These are phyloP conservation scores for Diachrysia chrysitis DNA, from an alignment of 2,888 invertebrate genomes.

Conservation along the genomic window DNA sequence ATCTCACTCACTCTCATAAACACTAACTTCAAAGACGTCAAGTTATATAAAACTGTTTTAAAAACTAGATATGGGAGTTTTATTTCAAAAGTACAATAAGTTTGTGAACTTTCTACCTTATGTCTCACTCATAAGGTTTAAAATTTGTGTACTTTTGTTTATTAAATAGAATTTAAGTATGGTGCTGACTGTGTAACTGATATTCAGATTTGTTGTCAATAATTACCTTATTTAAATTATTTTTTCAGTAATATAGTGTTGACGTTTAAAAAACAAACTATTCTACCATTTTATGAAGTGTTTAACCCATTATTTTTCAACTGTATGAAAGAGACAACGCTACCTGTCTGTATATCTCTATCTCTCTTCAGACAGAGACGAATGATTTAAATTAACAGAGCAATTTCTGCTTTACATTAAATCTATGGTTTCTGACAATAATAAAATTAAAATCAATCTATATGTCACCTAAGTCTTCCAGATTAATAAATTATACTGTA, in stretches of 20 bases:
- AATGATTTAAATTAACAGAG: no score
- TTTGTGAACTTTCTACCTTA: slow-evolving; percentile 52
- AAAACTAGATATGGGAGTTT: slow-evolving; percentile 3
- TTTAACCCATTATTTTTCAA: slow-evolving; percentile 18
- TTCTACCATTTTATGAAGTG: neutral
- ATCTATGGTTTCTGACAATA: neutral
- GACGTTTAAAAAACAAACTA: slow-evolving; percentile 15
- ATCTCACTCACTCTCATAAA: neutral
- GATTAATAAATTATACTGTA: slow-evolving; percentile 31
- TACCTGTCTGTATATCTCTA: neutral
- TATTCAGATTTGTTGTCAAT: slow-evolving; percentile 40
- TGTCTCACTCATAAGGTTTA: slow-evolving; percentile 35
- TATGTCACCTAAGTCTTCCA: slow-evolving; percentile 31
- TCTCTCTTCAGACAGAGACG: neutral
- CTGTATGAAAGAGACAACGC: slow-evolving; percentile 10
- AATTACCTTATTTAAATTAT: slow-evolving; percentile 19
- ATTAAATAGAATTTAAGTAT: slow-evolving; percentile 15
- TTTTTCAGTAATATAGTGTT: slow-evolving; percentile 15
- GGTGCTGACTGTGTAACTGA: slow-evolving; percentile 47
- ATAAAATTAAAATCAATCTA: neutral
- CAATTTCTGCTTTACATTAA: no score
- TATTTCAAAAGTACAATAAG: slow-evolving; percentile 51
- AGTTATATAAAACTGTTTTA: neutral
- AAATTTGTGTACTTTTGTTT: slow-evolving; percentile 48
- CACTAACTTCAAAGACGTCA: neutral